These are phyloP conservation scores for Vespertilio murinus DNA, from an alignment of 2,797 vertebrate species.

Conservation along the genomic window DNA sequence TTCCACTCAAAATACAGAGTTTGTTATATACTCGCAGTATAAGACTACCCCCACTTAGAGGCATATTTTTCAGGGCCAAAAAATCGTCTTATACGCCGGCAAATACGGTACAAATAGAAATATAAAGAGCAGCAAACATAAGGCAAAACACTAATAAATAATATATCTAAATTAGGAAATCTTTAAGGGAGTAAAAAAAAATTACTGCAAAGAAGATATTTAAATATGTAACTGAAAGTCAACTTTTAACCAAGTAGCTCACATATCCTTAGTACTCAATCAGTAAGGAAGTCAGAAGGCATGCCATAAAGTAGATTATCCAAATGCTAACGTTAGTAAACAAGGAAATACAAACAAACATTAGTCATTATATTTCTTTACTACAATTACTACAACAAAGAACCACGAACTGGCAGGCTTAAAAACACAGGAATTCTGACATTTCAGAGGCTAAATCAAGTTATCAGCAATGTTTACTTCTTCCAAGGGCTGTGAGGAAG, in stretches of 20 bases:
- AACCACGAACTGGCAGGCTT: neutral
- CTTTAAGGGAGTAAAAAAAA: neutral
- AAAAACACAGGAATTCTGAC: neutral
- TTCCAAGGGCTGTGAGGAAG: neutral
- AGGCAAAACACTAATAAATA: neutral
- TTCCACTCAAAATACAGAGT: too few relatives aligned
- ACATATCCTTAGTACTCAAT: neutral
- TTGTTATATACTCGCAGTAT: too few relatives aligned
- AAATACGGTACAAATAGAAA: neutral
- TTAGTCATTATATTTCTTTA: neutral
- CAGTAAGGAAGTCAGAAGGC: neutral
- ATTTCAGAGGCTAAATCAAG: neutral
- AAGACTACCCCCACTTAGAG: too few relatives aligned
- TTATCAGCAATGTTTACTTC: neutral
- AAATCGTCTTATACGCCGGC: too few relatives aligned
- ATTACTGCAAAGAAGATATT: neutral
- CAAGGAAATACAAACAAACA: neutral
- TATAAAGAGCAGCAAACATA: neutral
- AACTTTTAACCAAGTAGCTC: neutral
- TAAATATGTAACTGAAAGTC: neutral
- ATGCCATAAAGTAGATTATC: neutral
- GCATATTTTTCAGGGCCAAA: too few relatives aligned
- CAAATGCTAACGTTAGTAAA: neutral
- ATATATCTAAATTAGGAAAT: neutral
- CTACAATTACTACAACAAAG: neutral